Base-by-base conservation (phyloP, 2,888 invertebrate species). In the Caenorhabditis japonica region DNA sequence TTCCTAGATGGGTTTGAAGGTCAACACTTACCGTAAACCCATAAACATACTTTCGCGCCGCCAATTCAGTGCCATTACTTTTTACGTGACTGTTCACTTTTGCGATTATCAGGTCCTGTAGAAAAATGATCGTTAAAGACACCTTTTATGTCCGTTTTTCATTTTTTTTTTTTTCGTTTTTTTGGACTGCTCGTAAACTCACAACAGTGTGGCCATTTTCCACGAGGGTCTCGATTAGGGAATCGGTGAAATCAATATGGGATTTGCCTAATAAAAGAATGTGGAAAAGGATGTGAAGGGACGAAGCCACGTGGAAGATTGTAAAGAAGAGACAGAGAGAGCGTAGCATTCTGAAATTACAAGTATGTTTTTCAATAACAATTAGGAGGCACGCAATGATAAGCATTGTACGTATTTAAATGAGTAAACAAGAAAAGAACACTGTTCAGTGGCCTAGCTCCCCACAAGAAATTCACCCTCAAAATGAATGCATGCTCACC, bases 171-270 rank as follows among this genome's bases (percentile, higher is more conserved):
- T 10, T 12, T 47, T 25, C 27, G 10, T 1, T 21, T 15, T 1
- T n/a, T 27, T 30, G 5, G 19, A 8, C 41, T 38, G n/a, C 30
- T 8, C 12, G 43, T 23, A 38, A 39, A 58, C 81, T 19, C 21
- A 82, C 82, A 56, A 82, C 82, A 52, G 60, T 70, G 47, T 82
- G 82, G 4, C 79, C 82, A 21, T 59, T 51, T n/a, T 77, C 75
- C 8, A 68, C 75, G 8, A 82, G 41, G 2, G 66, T 23, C 5
- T 79, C 75, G n/a, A 79, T 73, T 0, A 82, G 49, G 3, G 68
- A 68, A 17, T 77, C 68, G 15, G 73, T 72, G 44, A 75, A 80
- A 33, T 79, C 76, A 25, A 82, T 58, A 46, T 82, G 82, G 10
- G 79, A 79, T 53, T 77, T 76, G 7, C 79, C 81, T n/a, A 81